Percentiles rank a stretch among this genome's conserved stretches.
These are phyloP conservation scores for Turnix velox DNA, from an alignment of 2,113 vertebrate species.

Conservation along the genomic window DNA sequence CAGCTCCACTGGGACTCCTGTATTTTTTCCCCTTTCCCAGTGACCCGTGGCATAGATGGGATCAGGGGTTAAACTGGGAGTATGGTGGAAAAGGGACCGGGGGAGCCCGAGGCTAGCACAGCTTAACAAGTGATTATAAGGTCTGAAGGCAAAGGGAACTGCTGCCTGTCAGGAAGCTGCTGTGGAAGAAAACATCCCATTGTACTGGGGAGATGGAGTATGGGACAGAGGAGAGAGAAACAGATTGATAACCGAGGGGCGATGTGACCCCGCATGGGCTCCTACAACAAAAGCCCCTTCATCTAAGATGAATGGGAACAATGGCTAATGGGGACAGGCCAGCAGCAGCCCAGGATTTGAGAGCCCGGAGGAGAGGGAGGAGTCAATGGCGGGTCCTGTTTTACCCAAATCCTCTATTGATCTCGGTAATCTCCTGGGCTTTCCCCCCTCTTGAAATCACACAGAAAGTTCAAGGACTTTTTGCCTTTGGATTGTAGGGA, in stretches of 20 bases:
- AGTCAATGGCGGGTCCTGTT: constrained; percentile 6
- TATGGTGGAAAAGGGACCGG: neutral
- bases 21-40: neutral
- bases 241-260: constrained; percentile 57
- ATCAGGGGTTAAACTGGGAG: constrained; percentile 65
- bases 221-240: constrained; percentile 9
- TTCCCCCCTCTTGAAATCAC: constrained; percentile 1
- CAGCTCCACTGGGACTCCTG: neutral
- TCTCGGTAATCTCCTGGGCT: constrained; percentile 22
- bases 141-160: constrained; percentile 53
- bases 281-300: constrained; percentile 62
- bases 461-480: constrained; percentile 53
- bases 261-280: constrained; percentile 37
- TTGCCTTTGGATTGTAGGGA: neutral
- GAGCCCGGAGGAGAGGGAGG: constrained; percentile 14
- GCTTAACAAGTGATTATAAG: constrained; percentile 55
- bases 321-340: constrained; percentile 36
- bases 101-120: neutral
- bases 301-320: constrained; percentile 55
- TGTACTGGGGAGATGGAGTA: constrained; percentile 23
- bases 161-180: constrained; percentile 18
- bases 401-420: constrained; percentile 40
- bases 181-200: constrained; percentile 57
- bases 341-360: neutral
- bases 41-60: neutral